phyloP scores from a whole-genome alignment of 2,888 invertebrate genomes.

The Acheta domesticus region DNA sequence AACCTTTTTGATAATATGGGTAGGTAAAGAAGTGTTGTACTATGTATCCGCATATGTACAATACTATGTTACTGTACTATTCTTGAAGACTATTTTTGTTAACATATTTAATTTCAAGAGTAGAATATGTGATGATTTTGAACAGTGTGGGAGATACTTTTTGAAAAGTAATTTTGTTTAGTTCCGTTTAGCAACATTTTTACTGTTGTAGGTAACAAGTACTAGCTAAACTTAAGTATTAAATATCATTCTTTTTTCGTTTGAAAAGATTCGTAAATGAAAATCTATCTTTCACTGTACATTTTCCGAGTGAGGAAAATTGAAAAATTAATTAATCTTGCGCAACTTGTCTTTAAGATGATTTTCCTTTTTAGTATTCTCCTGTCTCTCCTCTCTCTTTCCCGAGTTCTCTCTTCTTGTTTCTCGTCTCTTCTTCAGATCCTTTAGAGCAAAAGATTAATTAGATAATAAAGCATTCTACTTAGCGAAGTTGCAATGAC shows the following conservation, averaged over 20 bases:
- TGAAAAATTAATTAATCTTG: background rate
- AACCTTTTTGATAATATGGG: no score
- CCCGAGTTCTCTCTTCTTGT: background rate
- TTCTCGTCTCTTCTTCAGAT: background rate
- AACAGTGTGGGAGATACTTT: no score
- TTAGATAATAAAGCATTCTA: background rate
- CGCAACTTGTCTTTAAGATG: background rate
- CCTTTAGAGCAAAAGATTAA: background rate
- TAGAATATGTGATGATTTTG: no score
- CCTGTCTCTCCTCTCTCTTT: background rate
- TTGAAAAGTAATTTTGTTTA: no score
- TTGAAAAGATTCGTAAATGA: slow-evolving; percentile 25
- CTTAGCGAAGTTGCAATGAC: background rate
- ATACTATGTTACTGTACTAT: no score
- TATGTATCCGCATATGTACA: no score
- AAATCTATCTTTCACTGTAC: background rate
- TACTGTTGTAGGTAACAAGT: no score
- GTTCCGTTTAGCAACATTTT: no score
- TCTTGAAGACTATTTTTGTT: no score
- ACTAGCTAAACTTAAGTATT: no score
- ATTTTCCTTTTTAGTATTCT: background rate
- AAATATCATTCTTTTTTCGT: slow-evolving; percentile 20
- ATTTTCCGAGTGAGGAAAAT: background rate
- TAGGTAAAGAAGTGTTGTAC: no score
- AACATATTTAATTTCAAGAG: no score